These are phyloP conservation scores for Epicampocera succincta DNA, from an alignment of 2,888 invertebrate species.

Conservation along the genomic window DNA sequence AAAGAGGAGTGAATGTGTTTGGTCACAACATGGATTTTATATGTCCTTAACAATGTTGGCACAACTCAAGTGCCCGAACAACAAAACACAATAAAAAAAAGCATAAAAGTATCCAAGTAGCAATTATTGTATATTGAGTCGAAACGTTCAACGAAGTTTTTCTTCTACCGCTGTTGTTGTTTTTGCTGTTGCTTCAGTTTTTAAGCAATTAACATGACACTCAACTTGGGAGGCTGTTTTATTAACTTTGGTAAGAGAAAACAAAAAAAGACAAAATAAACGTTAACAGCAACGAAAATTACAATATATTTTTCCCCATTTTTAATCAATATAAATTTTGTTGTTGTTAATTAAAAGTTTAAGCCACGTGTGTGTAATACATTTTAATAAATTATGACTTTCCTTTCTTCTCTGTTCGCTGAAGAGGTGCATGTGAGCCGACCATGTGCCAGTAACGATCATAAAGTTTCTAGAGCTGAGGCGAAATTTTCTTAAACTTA, in stretches of 20 bases:
- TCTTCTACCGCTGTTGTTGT: not conserved
- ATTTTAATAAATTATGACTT: constrained; percentile 30
- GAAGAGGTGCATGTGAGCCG: too few relatives aligned
- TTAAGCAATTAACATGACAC: constrained; percentile 65
- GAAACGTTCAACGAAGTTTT: constrained; percentile 30
- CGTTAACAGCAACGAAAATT: constrained; percentile 25
- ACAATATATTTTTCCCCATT: constrained; percentile 30
- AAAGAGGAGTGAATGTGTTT: constrained; percentile 69
- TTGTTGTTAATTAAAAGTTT: constrained; percentile 23
- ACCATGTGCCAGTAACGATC: too few relatives aligned
- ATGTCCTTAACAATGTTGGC: constrained; percentile 57
- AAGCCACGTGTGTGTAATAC: constrained; percentile 1
- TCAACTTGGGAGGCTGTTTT: constrained; percentile 51
- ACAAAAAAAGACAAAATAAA: too few relatives aligned
- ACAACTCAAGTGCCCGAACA: constrained; percentile 19
- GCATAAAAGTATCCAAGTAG: constrained; percentile 57
- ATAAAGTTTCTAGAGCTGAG: too few relatives aligned
- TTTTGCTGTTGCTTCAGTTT: constrained; percentile 8
- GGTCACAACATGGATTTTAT: constrained; percentile 58
- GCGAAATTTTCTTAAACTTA: too few relatives aligned
- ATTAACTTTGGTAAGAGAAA: not conserved
- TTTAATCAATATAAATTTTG: constrained; percentile 47
- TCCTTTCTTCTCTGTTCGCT: not conserved
- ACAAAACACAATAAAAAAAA: not conserved
- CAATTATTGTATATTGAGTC: constrained; percentile 61